These are phyloP conservation scores for Larimichthys polyactis DNA, from an alignment of 2,113 vertebrate genomes.

Conservation along the genomic window DNA sequence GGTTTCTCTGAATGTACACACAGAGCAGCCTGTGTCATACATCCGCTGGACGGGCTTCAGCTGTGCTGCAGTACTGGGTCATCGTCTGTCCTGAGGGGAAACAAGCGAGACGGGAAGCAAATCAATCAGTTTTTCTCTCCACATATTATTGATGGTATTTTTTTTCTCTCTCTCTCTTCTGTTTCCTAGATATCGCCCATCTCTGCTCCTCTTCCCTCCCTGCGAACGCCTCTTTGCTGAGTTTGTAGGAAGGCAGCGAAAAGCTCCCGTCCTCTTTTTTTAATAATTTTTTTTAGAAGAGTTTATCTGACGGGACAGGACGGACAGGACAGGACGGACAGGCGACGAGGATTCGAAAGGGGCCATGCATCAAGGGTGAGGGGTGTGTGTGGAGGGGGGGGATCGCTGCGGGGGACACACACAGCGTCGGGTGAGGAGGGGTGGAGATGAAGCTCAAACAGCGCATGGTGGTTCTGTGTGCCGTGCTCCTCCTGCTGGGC, in stretches of 20 bases:
- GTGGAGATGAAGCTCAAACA: slow-evolving; percentile 98
- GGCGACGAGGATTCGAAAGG: background rate
- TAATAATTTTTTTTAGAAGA: background rate
- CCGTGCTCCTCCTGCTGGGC: slow-evolving; percentile 96
- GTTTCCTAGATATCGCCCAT: slow-evolving; percentile 1
- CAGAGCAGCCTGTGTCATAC: slow-evolving; percentile 15
- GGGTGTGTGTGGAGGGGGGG: background rate
- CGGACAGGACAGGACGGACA: background rate
- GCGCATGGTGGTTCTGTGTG: slow-evolving; percentile 93
- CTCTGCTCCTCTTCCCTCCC: slow-evolving; percentile 7
- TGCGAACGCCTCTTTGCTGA: slow-evolving; percentile 24
- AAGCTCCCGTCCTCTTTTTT: background rate
- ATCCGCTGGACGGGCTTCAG: slow-evolving; percentile 38
- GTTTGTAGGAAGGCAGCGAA: background rate
- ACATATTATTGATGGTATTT: slow-evolving; percentile 46
- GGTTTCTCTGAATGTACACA: background rate
- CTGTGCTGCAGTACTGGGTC: slow-evolving; percentile 68
- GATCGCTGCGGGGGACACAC: slow-evolving; percentile 40
- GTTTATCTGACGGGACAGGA: background rate
- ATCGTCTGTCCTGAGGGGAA: slow-evolving; percentile 45
- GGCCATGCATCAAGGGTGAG: slow-evolving; percentile 80
- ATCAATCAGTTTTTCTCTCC: slow-evolving; percentile 62
- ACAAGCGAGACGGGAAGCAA: slow-evolving; percentile 29
- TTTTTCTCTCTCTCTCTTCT: slow-evolving; percentile 8
- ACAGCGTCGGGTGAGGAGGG: slow-evolving; percentile 48